These are phyloP conservation scores for Caiman crocodilus DNA, from an alignment of 2,797 vertebrate species.

Conservation along the genomic window DNA sequence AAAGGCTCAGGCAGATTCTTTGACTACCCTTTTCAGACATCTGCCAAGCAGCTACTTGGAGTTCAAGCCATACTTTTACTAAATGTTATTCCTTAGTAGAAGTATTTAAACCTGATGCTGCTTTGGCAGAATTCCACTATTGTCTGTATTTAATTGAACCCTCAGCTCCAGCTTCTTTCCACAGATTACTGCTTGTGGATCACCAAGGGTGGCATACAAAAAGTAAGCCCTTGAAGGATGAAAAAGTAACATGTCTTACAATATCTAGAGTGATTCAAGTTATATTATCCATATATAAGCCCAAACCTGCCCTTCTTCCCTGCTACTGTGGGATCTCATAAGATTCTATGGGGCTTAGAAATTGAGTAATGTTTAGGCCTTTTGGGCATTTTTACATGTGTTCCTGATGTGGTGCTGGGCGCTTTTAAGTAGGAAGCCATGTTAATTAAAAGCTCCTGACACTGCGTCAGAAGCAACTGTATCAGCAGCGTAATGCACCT, in stretches of 20 bases:
- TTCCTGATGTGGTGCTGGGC: no score
- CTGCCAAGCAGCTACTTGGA: not conserved
- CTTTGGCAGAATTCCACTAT: slow-evolving; percentile 27
- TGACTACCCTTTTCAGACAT: not conserved
- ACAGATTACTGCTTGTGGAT: not conserved
- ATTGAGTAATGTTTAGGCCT: not conserved
- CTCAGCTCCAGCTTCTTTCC: slow-evolving; percentile 18
- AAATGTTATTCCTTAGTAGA: slow-evolving; percentile 21
- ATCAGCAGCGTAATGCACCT: no score
- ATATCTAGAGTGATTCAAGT: slow-evolving; percentile 4
- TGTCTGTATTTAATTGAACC: slow-evolving; percentile 16
- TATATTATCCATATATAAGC: not conserved
- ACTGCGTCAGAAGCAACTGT: no score
- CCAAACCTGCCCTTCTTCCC: not conserved
- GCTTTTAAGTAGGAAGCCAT: no score
- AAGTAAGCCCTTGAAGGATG: slow-evolving; percentile 11
- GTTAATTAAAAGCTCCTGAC: no score
- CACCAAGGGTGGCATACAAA: slow-evolving; percentile 17
- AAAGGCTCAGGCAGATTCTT: not conserved
- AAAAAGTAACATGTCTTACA: slow-evolving; percentile 8
- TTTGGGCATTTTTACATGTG: not conserved
- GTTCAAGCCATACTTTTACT: slow-evolving; percentile 39
- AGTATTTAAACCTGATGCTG: not conserved
- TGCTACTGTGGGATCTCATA: slow-evolving; percentile 15
- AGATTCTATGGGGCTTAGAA: not conserved